These are phyloP conservation scores for Deroptyus accipitrinus DNA, from an alignment of 2,113 vertebrate species.

Conservation along the genomic window DNA sequence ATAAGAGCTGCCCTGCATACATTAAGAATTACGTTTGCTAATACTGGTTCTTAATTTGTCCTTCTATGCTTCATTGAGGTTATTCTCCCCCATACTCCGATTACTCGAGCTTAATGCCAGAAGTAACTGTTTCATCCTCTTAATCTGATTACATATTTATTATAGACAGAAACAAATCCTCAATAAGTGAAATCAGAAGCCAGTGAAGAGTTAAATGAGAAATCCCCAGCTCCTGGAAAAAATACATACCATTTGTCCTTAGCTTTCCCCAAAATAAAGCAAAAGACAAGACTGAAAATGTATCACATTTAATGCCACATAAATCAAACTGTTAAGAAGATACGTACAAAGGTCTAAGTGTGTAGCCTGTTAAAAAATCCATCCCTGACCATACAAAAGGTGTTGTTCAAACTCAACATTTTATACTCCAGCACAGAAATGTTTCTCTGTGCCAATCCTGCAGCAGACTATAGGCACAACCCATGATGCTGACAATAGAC, in stretches of 20 bases:
- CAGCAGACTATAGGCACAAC: not conserved
- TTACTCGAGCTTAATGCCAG: not conserved
- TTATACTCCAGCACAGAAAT: not conserved
- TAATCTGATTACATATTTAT: not conserved
- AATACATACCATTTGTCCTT: not conserved
- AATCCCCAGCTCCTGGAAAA: not conserved
- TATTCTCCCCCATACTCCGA: not conserved
- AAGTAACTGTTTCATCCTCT: not conserved
- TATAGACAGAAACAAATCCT: not conserved
- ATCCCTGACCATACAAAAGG: not conserved
- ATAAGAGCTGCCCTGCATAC: not conserved
- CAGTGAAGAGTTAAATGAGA: not conserved
- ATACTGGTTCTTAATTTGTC: not conserved
- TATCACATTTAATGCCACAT: not conserved
- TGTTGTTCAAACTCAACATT: not conserved
- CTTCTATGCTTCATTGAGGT: not conserved
- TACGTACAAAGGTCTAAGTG: not conserved
- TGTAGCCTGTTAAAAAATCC: constrained; percentile 11
- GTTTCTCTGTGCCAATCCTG: not conserved
- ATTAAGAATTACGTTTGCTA: not conserved
- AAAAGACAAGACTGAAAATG: not conserved
- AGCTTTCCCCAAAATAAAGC: not conserved
- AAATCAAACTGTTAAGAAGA: constrained; percentile 2
- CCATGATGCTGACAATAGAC: not conserved
- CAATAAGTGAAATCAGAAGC: not conserved